Evolutionary conservation across 2,888 invertebrate species (phyloP).

Genomic region (Archips crataeganus): DNA sequence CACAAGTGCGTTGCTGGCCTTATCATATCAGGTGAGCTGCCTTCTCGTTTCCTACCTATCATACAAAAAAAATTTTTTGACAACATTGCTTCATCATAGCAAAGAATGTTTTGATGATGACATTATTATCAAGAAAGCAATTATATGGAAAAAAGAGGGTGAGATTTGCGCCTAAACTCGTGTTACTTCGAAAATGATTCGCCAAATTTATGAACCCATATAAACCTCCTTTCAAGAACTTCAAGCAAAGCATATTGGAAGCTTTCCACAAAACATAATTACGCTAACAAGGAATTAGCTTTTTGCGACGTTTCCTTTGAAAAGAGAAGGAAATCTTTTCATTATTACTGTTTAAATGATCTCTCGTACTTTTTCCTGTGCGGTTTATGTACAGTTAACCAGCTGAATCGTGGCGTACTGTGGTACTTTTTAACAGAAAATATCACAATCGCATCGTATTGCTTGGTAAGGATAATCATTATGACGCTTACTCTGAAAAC

Average conservation of each 20-base stretch:
- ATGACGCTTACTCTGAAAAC: too few relatives aligned
- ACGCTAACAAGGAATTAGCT: constrained; percentile 5
- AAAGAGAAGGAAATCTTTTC: background rate
- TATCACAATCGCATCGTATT: too few relatives aligned
- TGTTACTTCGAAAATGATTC: background rate
- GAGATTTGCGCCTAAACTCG: background rate
- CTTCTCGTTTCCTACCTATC: too few relatives aligned
- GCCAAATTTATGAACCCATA: background rate
- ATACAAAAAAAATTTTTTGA: too few relatives aligned
- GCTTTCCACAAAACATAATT: background rate
- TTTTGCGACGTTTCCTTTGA: background rate
- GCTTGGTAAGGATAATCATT: too few relatives aligned
- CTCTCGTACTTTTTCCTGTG: background rate
- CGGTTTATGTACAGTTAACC: background rate
- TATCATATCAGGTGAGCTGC: too few relatives aligned
- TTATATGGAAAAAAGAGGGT: background rate
- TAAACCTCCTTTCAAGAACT: background rate
- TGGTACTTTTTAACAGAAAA: too few relatives aligned
- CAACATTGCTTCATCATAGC: too few relatives aligned
- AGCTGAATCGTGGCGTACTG: too few relatives aligned
- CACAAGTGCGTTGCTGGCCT: too few relatives aligned
- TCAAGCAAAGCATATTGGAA: background rate
- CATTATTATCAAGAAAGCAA: background rate
- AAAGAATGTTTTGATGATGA: too few relatives aligned
- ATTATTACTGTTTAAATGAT: background rate